Percentiles rank a stretch among this genome's conserved stretches.
Evolutionary conservation across 1,140 invertebrate species (phyloP).

Genomic region (Epicauta chinensis): DNA sequence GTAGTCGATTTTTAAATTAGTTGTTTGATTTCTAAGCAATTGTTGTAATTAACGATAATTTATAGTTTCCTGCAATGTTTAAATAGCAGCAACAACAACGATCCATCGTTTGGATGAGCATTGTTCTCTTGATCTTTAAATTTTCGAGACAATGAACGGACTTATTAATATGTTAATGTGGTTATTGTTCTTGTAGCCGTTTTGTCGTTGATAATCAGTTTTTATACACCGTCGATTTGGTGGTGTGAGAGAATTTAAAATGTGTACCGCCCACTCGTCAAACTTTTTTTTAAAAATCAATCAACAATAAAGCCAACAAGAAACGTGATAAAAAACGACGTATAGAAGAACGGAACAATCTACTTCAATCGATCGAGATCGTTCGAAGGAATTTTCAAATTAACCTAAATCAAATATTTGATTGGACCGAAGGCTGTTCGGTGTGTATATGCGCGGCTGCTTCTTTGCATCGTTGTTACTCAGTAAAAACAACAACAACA

Average conservation of each 20-base stretch:
- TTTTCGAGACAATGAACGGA: constrained; percentile 5
- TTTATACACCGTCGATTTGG: too few relatives aligned
- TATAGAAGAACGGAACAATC: too few relatives aligned
- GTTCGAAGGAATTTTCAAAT: constrained; percentile 12
- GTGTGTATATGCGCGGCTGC: too few relatives aligned
- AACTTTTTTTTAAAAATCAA: neutral
- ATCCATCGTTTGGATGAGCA: constrained; percentile 4
- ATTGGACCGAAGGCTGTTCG: constrained; percentile 11
- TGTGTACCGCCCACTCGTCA: constrained; percentile 1
- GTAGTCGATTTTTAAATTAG: too few relatives aligned
- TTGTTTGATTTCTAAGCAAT: too few relatives aligned
- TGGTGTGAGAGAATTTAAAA: too few relatives aligned
- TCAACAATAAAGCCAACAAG: too few relatives aligned
- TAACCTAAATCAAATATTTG: constrained; percentile 24
- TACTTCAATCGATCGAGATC: neutral
- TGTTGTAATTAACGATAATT: constrained; percentile 2
- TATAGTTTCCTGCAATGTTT: constrained; percentile 5
- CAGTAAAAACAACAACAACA: too few relatives aligned
- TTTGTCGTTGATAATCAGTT: constrained; percentile 3
- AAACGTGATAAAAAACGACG: too few relatives aligned
- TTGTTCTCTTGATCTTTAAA: constrained; percentile 4
- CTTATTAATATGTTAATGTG: constrained; percentile 15
- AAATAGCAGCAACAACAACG: neutral
- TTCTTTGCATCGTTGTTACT: too few relatives aligned
- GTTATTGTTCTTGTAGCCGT: constrained; percentile 12